Evolutionary conservation across 2,113 vertebrate species (phyloP).

Genomic region (Prietella phreatophila): DNA sequence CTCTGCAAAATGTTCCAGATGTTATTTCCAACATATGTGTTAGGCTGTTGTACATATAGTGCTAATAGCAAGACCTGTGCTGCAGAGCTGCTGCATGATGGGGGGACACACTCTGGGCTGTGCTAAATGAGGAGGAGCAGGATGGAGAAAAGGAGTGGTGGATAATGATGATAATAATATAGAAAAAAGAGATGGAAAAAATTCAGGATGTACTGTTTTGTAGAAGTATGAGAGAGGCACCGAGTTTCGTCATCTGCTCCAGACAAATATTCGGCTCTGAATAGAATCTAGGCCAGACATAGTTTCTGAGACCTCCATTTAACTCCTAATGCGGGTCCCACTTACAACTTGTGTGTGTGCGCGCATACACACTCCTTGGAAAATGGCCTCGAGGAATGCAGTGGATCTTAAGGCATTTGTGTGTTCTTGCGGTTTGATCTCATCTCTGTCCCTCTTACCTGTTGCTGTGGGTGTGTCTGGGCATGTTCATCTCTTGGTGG

Average conservation of each 20-base stretch:
- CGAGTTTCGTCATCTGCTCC: conserved; percentile 34
- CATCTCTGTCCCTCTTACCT: conserved; percentile 27
- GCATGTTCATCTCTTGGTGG: background rate
- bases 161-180: conserved; percentile 39
- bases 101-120: conserved; percentile 16
- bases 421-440: conserved; percentile 30
- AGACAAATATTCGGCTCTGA: conserved; percentile 41
- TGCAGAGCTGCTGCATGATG: conserved; percentile 10
- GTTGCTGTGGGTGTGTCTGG: background rate
- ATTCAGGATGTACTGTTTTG: background rate
- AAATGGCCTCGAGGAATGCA: conserved; percentile 44
- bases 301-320: conserved; percentile 37
- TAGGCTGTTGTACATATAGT: background rate
- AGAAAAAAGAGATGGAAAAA: conserved; percentile 24
- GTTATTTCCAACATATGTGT: conserved; percentile 12
- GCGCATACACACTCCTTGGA: background rate
- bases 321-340: conserved; percentile 38
- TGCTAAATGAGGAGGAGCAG: conserved; percentile 26
- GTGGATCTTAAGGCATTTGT: conserved; percentile 39
- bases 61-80: background rate
- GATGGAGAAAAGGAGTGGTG: conserved; percentile 13
- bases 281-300: conserved; percentile 57
- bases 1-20: background rate
- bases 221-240: background rate
- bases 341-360: conserved; percentile 7